Base-by-base conservation (phyloP, 2,113 vertebrate species). In the Capricornis sumatraensis region DNA sequence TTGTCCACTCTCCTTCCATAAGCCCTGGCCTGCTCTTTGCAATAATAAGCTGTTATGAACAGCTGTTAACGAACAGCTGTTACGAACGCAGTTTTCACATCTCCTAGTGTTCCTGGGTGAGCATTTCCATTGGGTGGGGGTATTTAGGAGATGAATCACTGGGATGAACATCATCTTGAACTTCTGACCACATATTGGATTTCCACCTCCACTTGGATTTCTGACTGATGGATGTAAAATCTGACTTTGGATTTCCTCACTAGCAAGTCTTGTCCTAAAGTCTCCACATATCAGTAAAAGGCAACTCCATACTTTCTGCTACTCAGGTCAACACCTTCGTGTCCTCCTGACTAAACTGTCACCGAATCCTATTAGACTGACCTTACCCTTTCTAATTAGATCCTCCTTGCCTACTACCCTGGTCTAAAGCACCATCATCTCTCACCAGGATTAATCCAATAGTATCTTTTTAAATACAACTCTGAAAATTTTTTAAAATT, bases 81-180 rank as follows among this genome's bases (percentile, higher is more conserved):
- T 45, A 74, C 4, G 6, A 83, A 84, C 78, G 16, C 45, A 3
- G n/a, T 36, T 60, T 62, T 55, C 23, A 25, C 9, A 14, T 76
- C 21, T n/a, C 60, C 40, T 40, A 7, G 43, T 16, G 27, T 0
- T 0, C 67, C 11, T 2, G 1, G 8, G 53, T n/a, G 30, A 52
- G 53, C 53, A 9, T 74, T 89, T 83, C 76, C 53, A 6, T 36
- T 6, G 55, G 6, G n/a, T 13, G 17, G n/a, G n/a, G 40, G 47
- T 43, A n/a, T n/a, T 53, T 52, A 43, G 0, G 45, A 89, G 85
- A 89, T 45, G 52, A 83, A 84, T 62, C 5, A 0, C 28, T 45
- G 89, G 60, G 52, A n/a, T 82, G 15, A 40, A 60, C 5, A 13
- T 95, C 57, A 52, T 89, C 27, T 52, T 47, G 9, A 81, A 47